These are phyloP conservation scores for Cyclargus thomasi DNA, from an alignment of 1,140 invertebrate genomes.

Conservation along the genomic window DNA sequence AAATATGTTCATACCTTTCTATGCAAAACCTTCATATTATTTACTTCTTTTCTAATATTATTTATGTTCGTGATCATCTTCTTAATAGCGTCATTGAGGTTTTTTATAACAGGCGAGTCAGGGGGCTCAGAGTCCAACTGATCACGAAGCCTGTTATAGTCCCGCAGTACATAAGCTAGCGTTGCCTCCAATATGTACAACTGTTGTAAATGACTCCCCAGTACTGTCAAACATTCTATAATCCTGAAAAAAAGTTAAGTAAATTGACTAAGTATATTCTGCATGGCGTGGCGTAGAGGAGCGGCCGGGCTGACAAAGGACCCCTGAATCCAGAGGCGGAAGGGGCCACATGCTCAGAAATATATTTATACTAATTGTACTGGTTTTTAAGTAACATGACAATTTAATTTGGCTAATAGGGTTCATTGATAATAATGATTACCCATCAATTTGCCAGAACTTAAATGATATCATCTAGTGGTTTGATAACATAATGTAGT, in stretches of 20 bases:
- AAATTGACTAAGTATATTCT: too few relatives aligned
- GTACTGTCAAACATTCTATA: constrained; percentile 51
- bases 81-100: constrained; percentile 38
- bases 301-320: too few relatives aligned
- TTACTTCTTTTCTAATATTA: constrained; percentile 48
- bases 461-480: too few relatives aligned
- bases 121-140: constrained; percentile 57
- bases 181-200: constrained; percentile 60
- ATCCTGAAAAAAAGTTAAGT: constrained; percentile 43
- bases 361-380: too few relatives aligned
- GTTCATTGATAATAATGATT: too few relatives aligned
- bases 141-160: constrained; percentile 45
- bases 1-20: constrained; percentile 38
- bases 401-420: too few relatives aligned
- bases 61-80: constrained; percentile 49
- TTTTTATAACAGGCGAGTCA: constrained; percentile 38
- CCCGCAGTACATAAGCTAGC: constrained; percentile 49
- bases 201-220: constrained; percentile 61
- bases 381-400: too few relatives aligned
- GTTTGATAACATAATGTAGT: too few relatives aligned
- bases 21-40: constrained; percentile 43
- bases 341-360: too few relatives aligned
- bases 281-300: too few relatives aligned
- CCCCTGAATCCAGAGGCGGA: too few relatives aligned
- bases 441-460: too few relatives aligned